These are phyloP conservation scores for Acropora yongei DNA, from an alignment of 64 coral and sea anemone genomes.

Conservation along the genomic window DNA sequence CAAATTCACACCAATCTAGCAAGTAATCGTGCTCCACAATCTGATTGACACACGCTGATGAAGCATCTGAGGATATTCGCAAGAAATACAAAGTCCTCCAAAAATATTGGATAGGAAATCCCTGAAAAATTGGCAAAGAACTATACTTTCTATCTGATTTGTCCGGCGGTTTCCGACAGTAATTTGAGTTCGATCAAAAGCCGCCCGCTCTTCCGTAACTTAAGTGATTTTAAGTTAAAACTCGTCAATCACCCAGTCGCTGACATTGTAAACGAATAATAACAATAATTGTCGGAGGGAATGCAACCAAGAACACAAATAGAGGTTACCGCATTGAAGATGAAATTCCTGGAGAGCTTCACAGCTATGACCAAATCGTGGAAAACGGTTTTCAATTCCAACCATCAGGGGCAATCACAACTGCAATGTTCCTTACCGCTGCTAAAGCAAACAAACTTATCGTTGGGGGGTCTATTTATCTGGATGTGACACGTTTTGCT, in stretches of 20 bases:
- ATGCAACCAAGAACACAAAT: not conserved
- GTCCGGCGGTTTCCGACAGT: not conserved
- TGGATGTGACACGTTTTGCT: not conserved
- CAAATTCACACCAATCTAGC: no score
- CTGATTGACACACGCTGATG: no score
- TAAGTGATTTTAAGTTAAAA: not conserved
- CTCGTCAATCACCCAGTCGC: not conserved
- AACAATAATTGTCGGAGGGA: not conserved
- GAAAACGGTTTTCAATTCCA: not conserved
- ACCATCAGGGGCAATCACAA: not conserved
- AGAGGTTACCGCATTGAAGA: not conserved
- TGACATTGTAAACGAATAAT: not conserved
- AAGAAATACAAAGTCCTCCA: no score
- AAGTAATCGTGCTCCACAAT: no score
- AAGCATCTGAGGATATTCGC: no score
- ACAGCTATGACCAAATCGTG: not conserved
- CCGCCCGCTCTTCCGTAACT: no score
- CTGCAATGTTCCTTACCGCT: not conserved
- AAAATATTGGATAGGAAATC: no score
- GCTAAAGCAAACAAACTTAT: not conserved
- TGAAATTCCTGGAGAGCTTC: not conserved
- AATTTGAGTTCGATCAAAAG: not conserved
- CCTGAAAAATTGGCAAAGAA: no score
- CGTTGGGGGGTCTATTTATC: no score
- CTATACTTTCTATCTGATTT: no score